phyloP scores from a whole-genome alignment of 2,113 vertebrate species.

The Otolemur garnettii region DNA sequence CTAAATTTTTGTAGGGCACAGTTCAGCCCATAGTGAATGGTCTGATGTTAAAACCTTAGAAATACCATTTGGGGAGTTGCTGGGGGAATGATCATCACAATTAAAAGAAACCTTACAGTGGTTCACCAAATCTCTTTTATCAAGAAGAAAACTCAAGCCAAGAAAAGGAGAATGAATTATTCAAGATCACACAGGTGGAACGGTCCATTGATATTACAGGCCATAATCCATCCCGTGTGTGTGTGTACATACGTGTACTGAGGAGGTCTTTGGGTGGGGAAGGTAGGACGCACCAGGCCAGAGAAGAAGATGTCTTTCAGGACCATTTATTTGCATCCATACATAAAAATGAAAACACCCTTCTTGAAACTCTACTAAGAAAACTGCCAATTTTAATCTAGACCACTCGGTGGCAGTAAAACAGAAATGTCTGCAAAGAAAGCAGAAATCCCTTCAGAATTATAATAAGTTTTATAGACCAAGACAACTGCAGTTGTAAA shows the following conservation, averaged over 20 bases:
- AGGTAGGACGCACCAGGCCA: not conserved
- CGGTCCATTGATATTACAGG: not conserved
- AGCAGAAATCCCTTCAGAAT: constrained; percentile 76
- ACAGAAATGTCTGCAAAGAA: constrained; percentile 72
- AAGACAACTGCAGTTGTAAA: constrained; percentile 83
- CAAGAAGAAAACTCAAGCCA: not conserved
- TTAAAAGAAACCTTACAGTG: not conserved
- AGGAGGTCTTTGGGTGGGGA: not conserved
- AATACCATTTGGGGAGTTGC: not conserved
- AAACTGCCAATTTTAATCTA: constrained; percentile 35
- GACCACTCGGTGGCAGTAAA: constrained; percentile 80
- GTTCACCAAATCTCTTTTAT: not conserved
- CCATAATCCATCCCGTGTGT: not conserved
- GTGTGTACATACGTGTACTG: not conserved
- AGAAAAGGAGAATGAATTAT: not conserved
- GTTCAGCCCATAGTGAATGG: not conserved
- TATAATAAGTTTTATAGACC: constrained; percentile 80
- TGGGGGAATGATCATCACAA: not conserved
- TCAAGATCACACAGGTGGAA: not conserved
- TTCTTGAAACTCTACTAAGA: not conserved
- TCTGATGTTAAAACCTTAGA: not conserved
- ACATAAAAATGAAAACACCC: not conserved
- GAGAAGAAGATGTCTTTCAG: not conserved
- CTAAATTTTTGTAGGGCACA: not conserved
- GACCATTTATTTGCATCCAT: not conserved